Evolutionary conservation across 2,797 vertebrate species (phyloP), one percentile per base, ranked within the genome.

Genomic region (Pseudopleuronectes americanus): DNA sequence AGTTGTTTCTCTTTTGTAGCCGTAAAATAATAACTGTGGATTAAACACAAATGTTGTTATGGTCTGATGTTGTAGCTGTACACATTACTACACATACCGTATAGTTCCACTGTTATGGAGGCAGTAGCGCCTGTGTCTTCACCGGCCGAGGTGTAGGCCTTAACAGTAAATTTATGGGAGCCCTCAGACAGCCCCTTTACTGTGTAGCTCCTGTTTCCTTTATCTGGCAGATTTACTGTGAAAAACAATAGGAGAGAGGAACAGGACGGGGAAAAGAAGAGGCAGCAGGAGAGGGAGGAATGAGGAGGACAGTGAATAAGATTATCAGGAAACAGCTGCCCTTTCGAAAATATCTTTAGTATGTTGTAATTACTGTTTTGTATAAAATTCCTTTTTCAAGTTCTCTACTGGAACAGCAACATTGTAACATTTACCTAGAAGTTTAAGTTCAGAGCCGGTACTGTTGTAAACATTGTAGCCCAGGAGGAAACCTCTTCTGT

Each of bases 151-250:
- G 85, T 95, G 85, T 89, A 95, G 24, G 93, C 85, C 83, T 91
- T 95, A 54, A 95, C 91, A 10, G 84, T 92, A 57, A 95, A 95
- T 80, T 94, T 94, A 28, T 94, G 93, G 16, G 77, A 73, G 21
- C 81, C 84, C 14, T 65, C 48, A 36, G 73, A 19, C 26, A 94
- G 74, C 28, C 59, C 79, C 67, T 80, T 91, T 2, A 93, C 86
- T 7, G 59, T 87, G 77, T 88, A 90, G 28, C n/a, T 90, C 68
- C 66, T 91, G 21, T 17, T 77, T 49, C 22, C 74, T 17, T 53
- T 33, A 28, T 87, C 85, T 14, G 88, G 58, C 28, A 95, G 48
- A 62, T 92, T 93, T 38, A 83, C 95, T 95, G 63, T 38, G 0
- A 22, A 62, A 69, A 53, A 36, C 16, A 76, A 52, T 31, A 17